Conservation (phyloP, 1,140 invertebrate genomes). For the Drosophila bipectinata region DNA sequence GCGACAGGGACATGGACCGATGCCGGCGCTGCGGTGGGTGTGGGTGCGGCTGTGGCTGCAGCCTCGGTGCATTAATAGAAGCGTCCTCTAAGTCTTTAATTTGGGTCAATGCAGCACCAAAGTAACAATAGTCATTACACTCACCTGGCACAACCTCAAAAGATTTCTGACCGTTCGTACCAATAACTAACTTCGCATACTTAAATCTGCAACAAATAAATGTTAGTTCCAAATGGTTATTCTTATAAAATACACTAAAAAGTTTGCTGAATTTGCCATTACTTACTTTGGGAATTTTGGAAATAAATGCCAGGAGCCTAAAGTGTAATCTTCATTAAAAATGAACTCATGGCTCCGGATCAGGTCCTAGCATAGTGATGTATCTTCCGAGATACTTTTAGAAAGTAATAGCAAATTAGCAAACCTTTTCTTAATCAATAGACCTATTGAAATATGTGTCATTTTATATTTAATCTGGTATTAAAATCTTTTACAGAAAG, state of each 20-base stretch:
- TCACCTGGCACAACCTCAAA: constrained; percentile 49
- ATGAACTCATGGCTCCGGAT: not conserved
- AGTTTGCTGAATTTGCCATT: constrained; percentile 38
- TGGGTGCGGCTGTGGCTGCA: not conserved
- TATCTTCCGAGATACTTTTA: constrained; percentile 27
- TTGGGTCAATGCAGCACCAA: not conserved
- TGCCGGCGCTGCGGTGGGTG: not conserved
- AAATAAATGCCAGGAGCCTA: constrained; percentile 13
- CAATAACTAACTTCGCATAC: constrained; percentile 46
- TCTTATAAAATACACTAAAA: not conserved
- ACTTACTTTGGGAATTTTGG: constrained; percentile 37
- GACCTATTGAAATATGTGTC: too few species aligned
- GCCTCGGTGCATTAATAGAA: not conserved
- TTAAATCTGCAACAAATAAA: constrained; percentile 16
- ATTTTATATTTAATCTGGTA: too few species aligned
- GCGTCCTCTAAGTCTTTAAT: not conserved
- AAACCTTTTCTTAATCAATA: constrained; percentile 19
- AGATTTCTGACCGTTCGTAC: constrained; percentile 38
- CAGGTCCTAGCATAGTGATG: constrained; percentile 39
- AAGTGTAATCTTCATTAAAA: not conserved
- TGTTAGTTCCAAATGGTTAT: not conserved
- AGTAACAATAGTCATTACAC: not conserved
- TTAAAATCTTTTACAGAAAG: too few species aligned
- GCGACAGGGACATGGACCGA: not conserved
- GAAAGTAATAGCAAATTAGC: constrained; percentile 32